phyloP scores from a whole-genome alignment of 2,888 invertebrate species.

The Drosophila quinaria region DNA sequence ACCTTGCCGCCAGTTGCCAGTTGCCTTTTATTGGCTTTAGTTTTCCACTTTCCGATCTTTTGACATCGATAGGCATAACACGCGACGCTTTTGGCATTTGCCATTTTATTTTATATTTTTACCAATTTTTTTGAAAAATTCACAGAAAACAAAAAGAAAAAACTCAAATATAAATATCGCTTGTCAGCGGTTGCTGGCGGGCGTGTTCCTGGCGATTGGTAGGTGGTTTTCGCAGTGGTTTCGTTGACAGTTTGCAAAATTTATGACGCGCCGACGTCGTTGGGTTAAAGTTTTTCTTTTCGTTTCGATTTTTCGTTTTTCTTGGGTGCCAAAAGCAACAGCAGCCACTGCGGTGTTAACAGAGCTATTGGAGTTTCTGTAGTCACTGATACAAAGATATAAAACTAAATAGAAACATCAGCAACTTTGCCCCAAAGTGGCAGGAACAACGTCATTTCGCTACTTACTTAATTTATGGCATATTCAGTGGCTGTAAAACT shows the following conservation, averaged over 20 bases:
- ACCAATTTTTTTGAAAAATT: slow-evolving; percentile 56
- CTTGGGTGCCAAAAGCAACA: slow-evolving; percentile 32
- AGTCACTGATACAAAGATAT: slow-evolving; percentile 53
- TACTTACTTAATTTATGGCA: slow-evolving; percentile 58
- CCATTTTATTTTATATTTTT: slow-evolving; percentile 30
- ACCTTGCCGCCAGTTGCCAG: slow-evolving; percentile 59
- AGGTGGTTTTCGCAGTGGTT: slow-evolving; percentile 43
- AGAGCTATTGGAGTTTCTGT: slow-evolving; percentile 26
- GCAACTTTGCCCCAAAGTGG: slow-evolving; percentile 52
- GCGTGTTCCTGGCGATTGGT: slow-evolving; percentile 54
- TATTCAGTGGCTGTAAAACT: slow-evolving; percentile 48
- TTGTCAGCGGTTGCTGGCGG: slow-evolving; percentile 70
- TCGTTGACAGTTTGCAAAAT: slow-evolving; percentile 73
- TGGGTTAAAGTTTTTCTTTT: slow-evolving; percentile 58
- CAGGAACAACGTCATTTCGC: slow-evolving; percentile 55
- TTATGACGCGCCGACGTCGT: slow-evolving; percentile 68
- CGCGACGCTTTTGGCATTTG: slow-evolving; percentile 75
- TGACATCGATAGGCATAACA: slow-evolving; percentile 69
- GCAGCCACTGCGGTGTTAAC: slow-evolving; percentile 13
- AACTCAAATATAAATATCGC: slow-evolving; percentile 59
- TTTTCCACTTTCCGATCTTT: slow-evolving; percentile 58
- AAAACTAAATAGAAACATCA: slow-evolving; percentile 71
- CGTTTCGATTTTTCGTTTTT: not conserved
- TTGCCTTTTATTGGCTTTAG: slow-evolving; percentile 62
- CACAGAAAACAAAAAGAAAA: slow-evolving; percentile 9